Percentiles rank a stretch among this genome's conserved stretches.
Evolutionary conservation across 2,113 vertebrate genomes (phyloP).

Genomic region (Halcyon malimbica): DNA sequence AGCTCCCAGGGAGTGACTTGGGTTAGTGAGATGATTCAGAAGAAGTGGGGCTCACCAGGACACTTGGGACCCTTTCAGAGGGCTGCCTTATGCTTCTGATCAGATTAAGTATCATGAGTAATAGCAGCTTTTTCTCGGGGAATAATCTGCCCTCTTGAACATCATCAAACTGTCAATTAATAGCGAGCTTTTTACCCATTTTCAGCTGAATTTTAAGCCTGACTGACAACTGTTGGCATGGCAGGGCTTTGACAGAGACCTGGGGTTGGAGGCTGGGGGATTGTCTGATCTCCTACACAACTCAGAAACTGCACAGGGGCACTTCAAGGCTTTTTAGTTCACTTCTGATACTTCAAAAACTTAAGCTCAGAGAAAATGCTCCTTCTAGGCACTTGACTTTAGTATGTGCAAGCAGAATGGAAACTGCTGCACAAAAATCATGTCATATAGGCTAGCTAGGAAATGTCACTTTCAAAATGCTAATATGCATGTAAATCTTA

Average conservation of each 20-base stretch:
- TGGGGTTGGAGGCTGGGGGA: neutral
- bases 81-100: neutral
- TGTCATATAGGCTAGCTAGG: neutral
- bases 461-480: neutral
- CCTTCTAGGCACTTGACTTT: neutral
- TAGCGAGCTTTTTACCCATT: neutral
- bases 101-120: neutral
- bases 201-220: neutral
- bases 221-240: neutral
- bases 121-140: neutral
- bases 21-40: neutral
- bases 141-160: neutral
- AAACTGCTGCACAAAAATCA: neutral
- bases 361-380: neutral
- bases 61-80: neutral
- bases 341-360: neutral
- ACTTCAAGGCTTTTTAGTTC: neutral
- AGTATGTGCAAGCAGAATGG: neutral
- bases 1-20: neutral
- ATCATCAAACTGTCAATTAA: neutral
- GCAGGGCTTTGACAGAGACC: neutral
- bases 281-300: neutral
- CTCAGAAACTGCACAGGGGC: neutral
- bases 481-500: neutral
- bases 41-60: neutral